Percentiles rank a stretch among this genome's conserved stretches.
Conservation (phyloP, 2,888 invertebrate genomes). For the Exephanes ischioxanthus region DNA sequence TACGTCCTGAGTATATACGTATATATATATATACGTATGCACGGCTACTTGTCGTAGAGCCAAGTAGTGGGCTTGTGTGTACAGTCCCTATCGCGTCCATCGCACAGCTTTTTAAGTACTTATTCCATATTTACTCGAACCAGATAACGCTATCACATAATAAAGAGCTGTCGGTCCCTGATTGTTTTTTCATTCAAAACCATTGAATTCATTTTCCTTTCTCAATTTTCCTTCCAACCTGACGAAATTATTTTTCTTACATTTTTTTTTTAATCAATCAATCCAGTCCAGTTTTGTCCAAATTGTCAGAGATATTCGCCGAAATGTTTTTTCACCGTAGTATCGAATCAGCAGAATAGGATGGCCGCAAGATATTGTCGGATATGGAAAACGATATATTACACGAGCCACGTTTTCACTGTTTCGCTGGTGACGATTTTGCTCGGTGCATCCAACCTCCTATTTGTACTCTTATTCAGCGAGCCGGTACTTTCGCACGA, state of each 20-base stretch:
- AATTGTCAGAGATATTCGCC: too few species aligned
- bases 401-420: not conserved
- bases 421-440: slow-evolving; percentile 20
- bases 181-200: slow-evolving; percentile 5
- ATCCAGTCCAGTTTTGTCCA: too few species aligned
- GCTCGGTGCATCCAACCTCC: not conserved
- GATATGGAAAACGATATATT: too few species aligned
- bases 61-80: not conserved
- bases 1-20: slow-evolving; percentile 22
- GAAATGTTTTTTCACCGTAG: too few species aligned
- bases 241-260: too few species aligned
- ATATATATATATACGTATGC: not conserved
- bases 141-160: slow-evolving; percentile 10
- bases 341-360: too few species aligned
- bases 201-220: not conserved
- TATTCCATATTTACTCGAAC: slow-evolving; percentile 1
- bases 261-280: too few species aligned
- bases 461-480: slow-evolving; percentile 11
- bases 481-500: slow-evolving; percentile 34
- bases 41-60: not conserved
- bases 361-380: too few species aligned
- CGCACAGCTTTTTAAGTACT: slow-evolving; percentile 39
- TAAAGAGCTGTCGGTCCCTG: not conserved
- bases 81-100: slow-evolving; percentile 8
- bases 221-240: not conserved